Evolutionary conservation across 2,113 vertebrate species (phyloP), one percentile per base, ranked within the genome.

Genomic region (Marcusenius ussheri): DNA sequence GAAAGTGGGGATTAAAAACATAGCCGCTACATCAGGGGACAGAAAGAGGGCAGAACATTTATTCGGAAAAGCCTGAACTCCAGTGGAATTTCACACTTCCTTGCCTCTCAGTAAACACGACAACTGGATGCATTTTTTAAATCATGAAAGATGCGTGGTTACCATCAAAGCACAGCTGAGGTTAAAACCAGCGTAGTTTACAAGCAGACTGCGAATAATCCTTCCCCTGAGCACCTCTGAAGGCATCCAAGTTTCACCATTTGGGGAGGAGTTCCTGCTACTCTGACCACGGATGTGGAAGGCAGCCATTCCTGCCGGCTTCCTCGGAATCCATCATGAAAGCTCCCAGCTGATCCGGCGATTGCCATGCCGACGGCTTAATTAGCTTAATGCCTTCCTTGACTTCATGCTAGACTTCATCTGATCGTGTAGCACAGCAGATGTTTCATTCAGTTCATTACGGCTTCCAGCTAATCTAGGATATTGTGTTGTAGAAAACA

Each of bases 321-420:
- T 88, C 84, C 31, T 46, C 15, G 27, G 24, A 50, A 39, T 42
- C 53, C 74, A 70, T 45, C 83, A 90, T 21, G 10, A 5, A 47
- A 70, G 21, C 35, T 56, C 27, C 80, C 24, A n/a, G 27, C 85
- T 80, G 70, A 88, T 39, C 35, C n/a, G 6, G 88, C 42, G 8
- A 70, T 88, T 80, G 56, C 49, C 46, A 74, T 88, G 74, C 86
- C 87, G 77, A 88, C 19, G 31, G 50, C 62, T 62, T 62, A 27
- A 49, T 83, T 35, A 80, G 51, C 87, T 62, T 62, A 83, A 62
- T 88, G 90, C 35, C 86, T 83, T 88, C 87, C 70, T 58, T 90
- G 90, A 90, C 90, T 90, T 90, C 87, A 83, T 83, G 87, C 87
- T 58, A 90, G 49, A 80, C 90, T 83, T 87, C 19, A 83, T 83